phyloP scores from a whole-genome alignment of 2,797 vertebrate genomes.

The Pteronotus mesoamericanus region DNA sequence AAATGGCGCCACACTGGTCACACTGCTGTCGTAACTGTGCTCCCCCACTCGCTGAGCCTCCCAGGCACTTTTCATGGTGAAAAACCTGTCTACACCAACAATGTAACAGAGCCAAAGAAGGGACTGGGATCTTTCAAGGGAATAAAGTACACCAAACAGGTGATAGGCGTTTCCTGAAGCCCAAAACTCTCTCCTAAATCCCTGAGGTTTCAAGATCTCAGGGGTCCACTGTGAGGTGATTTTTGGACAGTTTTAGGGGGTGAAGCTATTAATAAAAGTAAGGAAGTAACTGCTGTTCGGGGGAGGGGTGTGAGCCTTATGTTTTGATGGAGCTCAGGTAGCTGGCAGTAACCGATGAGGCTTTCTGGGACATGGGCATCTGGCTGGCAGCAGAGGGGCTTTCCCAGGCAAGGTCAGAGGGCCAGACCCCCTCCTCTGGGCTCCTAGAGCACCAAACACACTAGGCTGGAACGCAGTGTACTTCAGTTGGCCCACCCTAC shows the following conservation, averaged over 20 bases:
- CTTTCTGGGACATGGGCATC: not conserved
- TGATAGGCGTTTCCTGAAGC: not conserved
- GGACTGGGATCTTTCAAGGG: not conserved
- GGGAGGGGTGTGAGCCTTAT: not conserved
- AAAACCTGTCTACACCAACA: not conserved
- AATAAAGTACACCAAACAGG: not conserved
- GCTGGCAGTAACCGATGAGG: not conserved
- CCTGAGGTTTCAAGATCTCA: not conserved
- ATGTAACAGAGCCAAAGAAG: not conserved
- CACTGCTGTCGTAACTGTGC: not conserved
- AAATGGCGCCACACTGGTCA: not conserved
- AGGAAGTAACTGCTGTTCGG: not conserved
- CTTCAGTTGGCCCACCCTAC: not conserved
- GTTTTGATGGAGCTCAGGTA: not conserved
- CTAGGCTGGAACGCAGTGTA: not conserved
- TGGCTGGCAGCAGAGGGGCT: not conserved
- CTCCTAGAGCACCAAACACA: not conserved
- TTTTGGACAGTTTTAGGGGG: not conserved
- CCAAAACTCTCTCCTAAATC: not conserved
- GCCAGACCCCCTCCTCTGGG: not conserved
- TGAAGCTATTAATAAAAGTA: not conserved
- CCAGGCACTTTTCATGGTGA: not conserved
- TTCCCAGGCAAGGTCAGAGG: not conserved
- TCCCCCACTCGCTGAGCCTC: not conserved
- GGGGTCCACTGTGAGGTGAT: not conserved